Conservation (phyloP, 2,888 invertebrate species). For the Byasa hedistus region DNA sequence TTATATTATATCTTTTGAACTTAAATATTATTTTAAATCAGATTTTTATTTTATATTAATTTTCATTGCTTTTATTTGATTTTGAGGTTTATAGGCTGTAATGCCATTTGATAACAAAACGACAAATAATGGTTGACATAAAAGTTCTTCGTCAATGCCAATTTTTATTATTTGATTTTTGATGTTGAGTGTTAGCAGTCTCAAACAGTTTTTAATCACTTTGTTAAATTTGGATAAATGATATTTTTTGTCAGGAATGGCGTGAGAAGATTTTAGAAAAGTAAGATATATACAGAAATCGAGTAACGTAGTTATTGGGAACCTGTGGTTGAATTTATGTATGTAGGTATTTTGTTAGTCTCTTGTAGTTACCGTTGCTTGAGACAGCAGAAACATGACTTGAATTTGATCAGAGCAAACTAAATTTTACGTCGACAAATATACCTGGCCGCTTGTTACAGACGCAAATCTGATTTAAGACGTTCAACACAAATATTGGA, state of each 20-base stretch:
- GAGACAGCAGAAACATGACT: conserved; percentile 57
- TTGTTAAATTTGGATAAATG: neutral
- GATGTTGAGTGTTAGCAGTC: no score
- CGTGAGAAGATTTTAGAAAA: neutral
- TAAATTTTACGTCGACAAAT: conserved; percentile 69
- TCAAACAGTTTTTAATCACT: no score
- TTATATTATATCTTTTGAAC: no score
- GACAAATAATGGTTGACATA: no score
- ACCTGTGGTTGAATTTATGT: conserved; percentile 37
- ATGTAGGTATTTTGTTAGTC: conserved; percentile 46
- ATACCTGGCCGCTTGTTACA: conserved; percentile 71
- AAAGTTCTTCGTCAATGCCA: no score
- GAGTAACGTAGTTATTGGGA: conserved; percentile 27
- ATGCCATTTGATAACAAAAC: no score
- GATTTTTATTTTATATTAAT: no score
- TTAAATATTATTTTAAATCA: no score
- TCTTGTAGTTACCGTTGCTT: conserved; percentile 55
- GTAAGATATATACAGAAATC: conserved; percentile 16
- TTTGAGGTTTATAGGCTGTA: no score
- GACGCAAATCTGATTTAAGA: conserved; percentile 74
- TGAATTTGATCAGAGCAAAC: conserved; percentile 68
- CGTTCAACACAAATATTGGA: conserved; percentile 72
- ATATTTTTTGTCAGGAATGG: neutral
- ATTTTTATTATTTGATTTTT: no score
- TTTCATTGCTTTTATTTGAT: no score